Evolutionary conservation across 2,797 vertebrate genomes (phyloP), one percentile per base, ranked within the genome.

Genomic region (Protonibea diacanthus): DNA sequence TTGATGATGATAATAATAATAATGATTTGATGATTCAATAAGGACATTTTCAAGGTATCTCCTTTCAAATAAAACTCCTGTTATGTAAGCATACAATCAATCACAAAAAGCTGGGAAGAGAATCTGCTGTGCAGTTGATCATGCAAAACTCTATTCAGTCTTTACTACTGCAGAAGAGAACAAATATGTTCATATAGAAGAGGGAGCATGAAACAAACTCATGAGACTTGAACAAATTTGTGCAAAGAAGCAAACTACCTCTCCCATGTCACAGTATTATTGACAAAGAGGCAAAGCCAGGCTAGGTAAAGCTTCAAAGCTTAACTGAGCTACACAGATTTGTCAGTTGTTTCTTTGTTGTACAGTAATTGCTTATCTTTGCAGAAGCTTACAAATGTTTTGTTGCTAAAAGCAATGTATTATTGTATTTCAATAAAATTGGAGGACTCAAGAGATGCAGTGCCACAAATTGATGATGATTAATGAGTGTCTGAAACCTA

Each of bases 11-110:
- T 27, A 27, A 27, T 5, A 27, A 27, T 5, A 27, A 27, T 27
- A 27, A 27, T 27, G 5, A 5, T 27, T 27, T 27, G 27, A 27
- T 27, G 4, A 27, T 27, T 27, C 4, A 5, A 47, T 6, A 7
- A 21, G 23, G n/a, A 52, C 25, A 48, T 47, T 55, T 55, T 47
- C 44, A 59, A 64, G 42, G 33, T 20, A 20, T 33, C 25, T 29
- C 40, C 47, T 55, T 27, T 40, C 59, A 68, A 13, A 62, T 15
- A 52, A 49, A 45, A 58, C 23, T 48, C 27, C 25, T 62, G 44
- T 5, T 11, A 12, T 48, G 18, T 21, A 29, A 53, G 2, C 15
- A 60, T 29, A 5, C 2, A 13, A 23, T 47, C 25, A 33, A 4
- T 42, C 18, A 18, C 25, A 29, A 18, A 27, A 29, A 27, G 21